phyloP scores from a whole-genome alignment of 2,888 invertebrate species.

The Xanthia togata region DNA sequence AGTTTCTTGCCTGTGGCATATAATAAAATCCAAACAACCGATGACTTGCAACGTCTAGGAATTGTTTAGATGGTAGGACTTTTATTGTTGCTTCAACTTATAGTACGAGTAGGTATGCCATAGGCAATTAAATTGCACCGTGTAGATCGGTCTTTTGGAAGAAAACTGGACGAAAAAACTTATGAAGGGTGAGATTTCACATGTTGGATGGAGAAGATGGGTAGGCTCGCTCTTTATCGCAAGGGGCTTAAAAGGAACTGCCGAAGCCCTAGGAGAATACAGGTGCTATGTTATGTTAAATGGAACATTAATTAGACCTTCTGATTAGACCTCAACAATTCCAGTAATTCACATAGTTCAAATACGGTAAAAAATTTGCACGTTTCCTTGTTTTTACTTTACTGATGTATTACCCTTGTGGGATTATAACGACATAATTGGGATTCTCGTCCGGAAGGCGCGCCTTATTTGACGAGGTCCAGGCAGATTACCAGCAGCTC shows the following conservation, averaged over 20 bases:
- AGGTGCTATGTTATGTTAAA: background rate
- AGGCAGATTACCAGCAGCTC: conserved; percentile 67
- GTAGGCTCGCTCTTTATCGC: background rate
- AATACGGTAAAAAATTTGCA: conserved; percentile 49
- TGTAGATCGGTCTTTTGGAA: background rate
- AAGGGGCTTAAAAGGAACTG: background rate
- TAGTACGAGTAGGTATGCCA: too few species aligned
- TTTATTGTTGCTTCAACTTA: background rate
- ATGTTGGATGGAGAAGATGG: background rate
- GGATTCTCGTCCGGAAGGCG: conserved; percentile 70
- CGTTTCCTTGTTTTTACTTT: conserved; percentile 54
- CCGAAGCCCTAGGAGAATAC: background rate
- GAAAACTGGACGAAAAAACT: too few species aligned
- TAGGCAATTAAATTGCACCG: background rate
- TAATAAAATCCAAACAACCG: background rate
- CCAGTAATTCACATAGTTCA: conserved; percentile 28
- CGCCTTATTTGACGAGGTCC: conserved; percentile 69
- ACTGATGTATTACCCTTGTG: conserved; percentile 63
- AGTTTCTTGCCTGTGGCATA: background rate
- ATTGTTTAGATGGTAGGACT: background rate
- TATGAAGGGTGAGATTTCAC: background rate
- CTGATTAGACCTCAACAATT: conserved; percentile 34
- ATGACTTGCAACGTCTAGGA: background rate
- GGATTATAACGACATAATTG: conserved; percentile 68
- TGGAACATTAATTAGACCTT: conserved; percentile 28